These are phyloP conservation scores for Trinorchestia longiramus DNA, from an alignment of 1,140 invertebrate genomes.

Conservation along the genomic window DNA sequence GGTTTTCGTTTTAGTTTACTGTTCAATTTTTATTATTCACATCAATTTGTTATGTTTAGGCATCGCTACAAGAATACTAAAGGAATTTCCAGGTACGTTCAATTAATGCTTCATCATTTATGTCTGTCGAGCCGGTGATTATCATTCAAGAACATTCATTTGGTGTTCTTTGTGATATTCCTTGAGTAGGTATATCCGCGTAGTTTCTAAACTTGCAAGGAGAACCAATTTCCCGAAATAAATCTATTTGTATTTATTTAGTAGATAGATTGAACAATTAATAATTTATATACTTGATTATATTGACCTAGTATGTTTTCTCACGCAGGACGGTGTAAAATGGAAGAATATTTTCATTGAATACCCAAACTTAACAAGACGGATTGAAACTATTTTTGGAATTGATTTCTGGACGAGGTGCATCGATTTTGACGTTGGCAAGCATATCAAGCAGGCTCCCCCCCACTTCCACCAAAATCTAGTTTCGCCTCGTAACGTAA, in stretches of 20 bases:
- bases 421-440: background rate
- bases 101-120: too few species aligned
- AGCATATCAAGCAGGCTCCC: background rate
- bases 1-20: background rate
- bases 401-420: background rate
- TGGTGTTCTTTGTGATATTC: background rate
- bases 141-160: background rate
- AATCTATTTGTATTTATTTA: background rate
- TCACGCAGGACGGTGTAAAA: background rate
- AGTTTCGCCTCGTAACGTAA: background rate
- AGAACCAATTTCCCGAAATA: background rate
- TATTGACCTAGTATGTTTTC: background rate
- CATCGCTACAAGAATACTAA: too few species aligned
- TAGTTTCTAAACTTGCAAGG: background rate
- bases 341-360: constrained; percentile 1
- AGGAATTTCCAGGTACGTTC: too few species aligned
- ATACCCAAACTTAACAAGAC: background rate
- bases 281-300: background rate
- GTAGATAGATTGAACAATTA: background rate
- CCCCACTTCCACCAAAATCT: constrained; percentile 14
- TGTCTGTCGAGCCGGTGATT: too few species aligned
- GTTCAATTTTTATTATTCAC: background rate
- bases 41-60: too few species aligned
- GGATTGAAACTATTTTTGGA: background rate
- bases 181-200: background rate